These are phyloP conservation scores for Pristionchus japonicus DNA, from an alignment of 2,888 invertebrate species.

Conservation along the genomic window DNA sequence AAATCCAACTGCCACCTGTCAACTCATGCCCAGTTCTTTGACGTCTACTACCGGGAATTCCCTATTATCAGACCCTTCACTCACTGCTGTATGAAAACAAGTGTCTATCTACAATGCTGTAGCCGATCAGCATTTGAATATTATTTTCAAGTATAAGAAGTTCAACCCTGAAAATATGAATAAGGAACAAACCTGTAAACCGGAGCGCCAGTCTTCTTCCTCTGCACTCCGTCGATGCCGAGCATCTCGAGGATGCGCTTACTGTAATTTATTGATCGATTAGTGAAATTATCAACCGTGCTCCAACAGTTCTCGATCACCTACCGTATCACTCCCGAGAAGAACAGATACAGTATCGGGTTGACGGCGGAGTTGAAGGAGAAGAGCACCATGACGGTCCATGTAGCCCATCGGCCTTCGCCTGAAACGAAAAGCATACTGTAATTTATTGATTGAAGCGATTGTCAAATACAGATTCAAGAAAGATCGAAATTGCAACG, in stretches of 20 bases:
- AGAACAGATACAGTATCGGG: constrained; percentile 68
- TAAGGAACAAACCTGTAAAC: constrained; percentile 44
- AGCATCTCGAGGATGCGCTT: constrained; percentile 18
- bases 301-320: neutral
- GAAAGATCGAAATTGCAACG: too few relatives aligned
- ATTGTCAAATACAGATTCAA: neutral
- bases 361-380: constrained; percentile 71
- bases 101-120: too few relatives aligned
- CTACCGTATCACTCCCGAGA: constrained; percentile 68
- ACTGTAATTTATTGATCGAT: neutral
- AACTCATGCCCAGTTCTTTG: too few relatives aligned
- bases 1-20: too few relatives aligned
- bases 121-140: too few relatives aligned
- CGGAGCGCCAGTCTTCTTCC: neutral
- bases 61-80: too few relatives aligned
- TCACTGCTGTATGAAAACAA: too few relatives aligned
- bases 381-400: constrained; percentile 67
- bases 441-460: too few relatives aligned
- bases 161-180: too few relatives aligned
- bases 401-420: constrained; percentile 74
- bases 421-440: constrained; percentile 47
- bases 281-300: too few relatives aligned
- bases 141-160: too few relatives aligned
- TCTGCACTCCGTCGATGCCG: neutral
- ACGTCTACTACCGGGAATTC: too few relatives aligned